These are phyloP conservation scores for Ypsolopha scabrella DNA, from an alignment of 2,888 invertebrate species.

Conservation along the genomic window DNA sequence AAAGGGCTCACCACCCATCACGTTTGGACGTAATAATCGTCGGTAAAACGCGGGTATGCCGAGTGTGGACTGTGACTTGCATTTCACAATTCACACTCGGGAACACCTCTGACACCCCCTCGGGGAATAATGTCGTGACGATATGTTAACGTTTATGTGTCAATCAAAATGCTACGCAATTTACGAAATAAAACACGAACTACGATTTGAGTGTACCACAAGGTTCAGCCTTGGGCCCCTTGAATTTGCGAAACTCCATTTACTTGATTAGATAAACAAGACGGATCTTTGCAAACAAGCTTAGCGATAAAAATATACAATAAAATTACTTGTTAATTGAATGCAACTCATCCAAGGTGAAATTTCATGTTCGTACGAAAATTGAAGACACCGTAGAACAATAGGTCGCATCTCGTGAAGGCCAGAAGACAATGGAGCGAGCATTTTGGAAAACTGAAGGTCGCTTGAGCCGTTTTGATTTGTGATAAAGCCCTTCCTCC, in stretches of 20 bases:
- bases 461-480: constrained; percentile 32
- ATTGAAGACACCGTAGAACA: constrained; percentile 38
- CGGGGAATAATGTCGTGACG: too few relatives aligned
- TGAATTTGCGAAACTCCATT: neutral
- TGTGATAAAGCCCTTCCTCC: constrained; percentile 48
- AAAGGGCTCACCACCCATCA: too few relatives aligned
- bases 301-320: constrained; percentile 3
- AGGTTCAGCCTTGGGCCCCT: neutral
- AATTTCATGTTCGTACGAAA: constrained; percentile 48
- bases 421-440: constrained; percentile 19
- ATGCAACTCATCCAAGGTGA: constrained; percentile 48
- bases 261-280: neutral
- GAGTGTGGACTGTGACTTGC: too few relatives aligned
- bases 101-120: too few relatives aligned
- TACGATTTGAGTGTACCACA: neutral
- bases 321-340: constrained; percentile 30
- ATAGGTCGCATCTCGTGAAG: constrained; percentile 20
- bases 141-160: too few relatives aligned
- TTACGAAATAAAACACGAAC: neutral
- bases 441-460: constrained; percentile 63
- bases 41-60: too few relatives aligned
- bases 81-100: too few relatives aligned
- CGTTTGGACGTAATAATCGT: too few relatives aligned
- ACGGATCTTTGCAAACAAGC: neutral
- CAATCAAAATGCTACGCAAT: too few relatives aligned